Base-by-base conservation (phyloP, 2,113 vertebrate species). In the Archilochus colubris region DNA sequence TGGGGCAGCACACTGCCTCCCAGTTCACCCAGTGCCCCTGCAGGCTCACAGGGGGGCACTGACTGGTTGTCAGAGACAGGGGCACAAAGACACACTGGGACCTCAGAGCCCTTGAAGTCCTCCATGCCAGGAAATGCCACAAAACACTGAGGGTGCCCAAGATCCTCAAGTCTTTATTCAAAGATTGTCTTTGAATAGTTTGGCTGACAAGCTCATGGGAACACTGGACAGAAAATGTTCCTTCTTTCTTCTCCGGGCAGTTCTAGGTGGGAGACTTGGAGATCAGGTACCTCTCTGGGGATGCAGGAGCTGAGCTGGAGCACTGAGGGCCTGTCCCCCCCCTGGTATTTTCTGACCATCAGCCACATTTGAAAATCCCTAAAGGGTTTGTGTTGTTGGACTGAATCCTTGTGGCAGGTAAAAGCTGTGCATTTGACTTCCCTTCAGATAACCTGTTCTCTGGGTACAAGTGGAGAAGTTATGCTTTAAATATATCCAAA, bases 401-500 rank as follows among this genome's bases (percentile, higher is more conserved):
- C 54, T 63, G 72, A 73, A 67, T 54, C 43, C 46, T 70, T 19
- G 48, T 73, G 67, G 70, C 89, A 86, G 91, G 66, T 58, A 12
- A 72, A 89, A 91, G 58, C 81, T 68, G 23, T 72, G 81, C 81
- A 3, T 89, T 88, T 85, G 22, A 77, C 87, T 94, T 89, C 54
- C 16, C 43, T 91, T 62, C 63, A 73, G 59, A 77, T 87, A 87
- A 85, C 85, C 85, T 91, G 79, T 73, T 92, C 62, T 82, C 58
- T 64, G n/a, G 86, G 69, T 68, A 53, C 58, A 72, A 62, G 85
- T 14, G 51, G 74, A 63, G 51, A 95, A 89, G 43, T 77, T 88
- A 64, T 13, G 57, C 86, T 95, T 94, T 93, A 93, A 90, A 95
- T 94, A 61, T 67, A 91, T 80, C 78, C 87, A 94, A 97, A 89